phyloP scores from a whole-genome alignment of 2,113 vertebrate genomes.

The Notiomystis cincta region DNA sequence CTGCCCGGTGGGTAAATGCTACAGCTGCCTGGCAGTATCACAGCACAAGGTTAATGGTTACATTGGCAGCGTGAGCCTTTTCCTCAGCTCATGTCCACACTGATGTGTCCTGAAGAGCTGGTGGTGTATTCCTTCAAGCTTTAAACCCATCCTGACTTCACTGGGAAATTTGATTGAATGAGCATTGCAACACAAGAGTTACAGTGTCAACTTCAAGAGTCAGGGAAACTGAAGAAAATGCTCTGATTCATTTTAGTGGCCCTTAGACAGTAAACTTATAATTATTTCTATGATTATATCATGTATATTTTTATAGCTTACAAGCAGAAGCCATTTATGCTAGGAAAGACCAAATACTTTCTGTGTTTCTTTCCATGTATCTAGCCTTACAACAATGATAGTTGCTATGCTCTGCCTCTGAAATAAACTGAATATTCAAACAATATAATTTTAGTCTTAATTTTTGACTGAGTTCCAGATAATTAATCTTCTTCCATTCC shows the following conservation, averaged over 20 bases:
- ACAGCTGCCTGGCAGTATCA: neutral
- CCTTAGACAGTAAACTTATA: neutral
- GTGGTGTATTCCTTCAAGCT: neutral
- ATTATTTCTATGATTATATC: neutral
- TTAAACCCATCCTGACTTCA: neutral
- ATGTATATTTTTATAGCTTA: neutral
- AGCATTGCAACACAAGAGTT: neutral
- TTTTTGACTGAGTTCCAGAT: neutral
- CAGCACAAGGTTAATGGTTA: neutral
- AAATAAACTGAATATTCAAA: slow-evolving; percentile 15
- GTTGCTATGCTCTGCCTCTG: neutral
- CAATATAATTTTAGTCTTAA: neutral
- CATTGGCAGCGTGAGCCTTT: neutral
- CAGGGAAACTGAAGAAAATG: neutral
- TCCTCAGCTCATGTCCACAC: neutral
- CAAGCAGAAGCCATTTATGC: neutral
- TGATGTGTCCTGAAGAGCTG: neutral
- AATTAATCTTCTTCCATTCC: slow-evolving; percentile 2
- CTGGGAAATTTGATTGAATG: neutral
- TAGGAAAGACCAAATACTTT: neutral
- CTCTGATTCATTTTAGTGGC: neutral
- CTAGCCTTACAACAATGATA: neutral
- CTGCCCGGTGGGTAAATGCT: neutral
- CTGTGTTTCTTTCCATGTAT: neutral
- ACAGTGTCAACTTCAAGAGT: neutral